Conservation (phyloP, 2,797 vertebrate species). For the Tarsius wallacei region DNA sequence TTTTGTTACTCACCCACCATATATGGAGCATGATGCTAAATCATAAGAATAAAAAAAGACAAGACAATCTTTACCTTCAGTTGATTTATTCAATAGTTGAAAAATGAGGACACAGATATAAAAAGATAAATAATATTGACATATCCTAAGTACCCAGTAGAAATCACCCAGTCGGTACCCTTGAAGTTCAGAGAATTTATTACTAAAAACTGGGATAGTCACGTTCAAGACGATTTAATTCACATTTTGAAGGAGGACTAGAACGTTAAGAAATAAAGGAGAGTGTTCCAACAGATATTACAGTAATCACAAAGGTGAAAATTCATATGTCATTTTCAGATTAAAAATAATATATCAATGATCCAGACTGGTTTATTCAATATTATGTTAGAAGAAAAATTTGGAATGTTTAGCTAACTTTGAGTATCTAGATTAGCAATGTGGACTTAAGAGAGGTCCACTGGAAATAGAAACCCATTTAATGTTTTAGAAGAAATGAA, state of each 20-base stretch:
- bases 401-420: background rate
- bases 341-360: background rate
- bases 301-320: background rate
- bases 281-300: background rate
- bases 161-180: background rate
- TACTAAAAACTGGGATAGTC: background rate
- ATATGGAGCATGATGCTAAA: background rate
- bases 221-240: background rate
- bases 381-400: background rate
- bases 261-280: background rate
- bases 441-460: background rate
- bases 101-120: background rate
- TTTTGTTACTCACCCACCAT: constrained; percentile 1
- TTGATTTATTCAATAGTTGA: background rate
- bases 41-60: constrained; percentile 13
- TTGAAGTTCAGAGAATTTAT: constrained; percentile 15
- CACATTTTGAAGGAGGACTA: background rate
- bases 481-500: background rate
- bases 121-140: background rate
- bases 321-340: background rate
- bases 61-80: background rate
- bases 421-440: background rate
- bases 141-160: background rate
- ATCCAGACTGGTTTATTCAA: background rate
- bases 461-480: background rate